Evolutionary conservation across 2,888 invertebrate genomes (phyloP).

Genomic region (Drosophila robusta): DNA sequence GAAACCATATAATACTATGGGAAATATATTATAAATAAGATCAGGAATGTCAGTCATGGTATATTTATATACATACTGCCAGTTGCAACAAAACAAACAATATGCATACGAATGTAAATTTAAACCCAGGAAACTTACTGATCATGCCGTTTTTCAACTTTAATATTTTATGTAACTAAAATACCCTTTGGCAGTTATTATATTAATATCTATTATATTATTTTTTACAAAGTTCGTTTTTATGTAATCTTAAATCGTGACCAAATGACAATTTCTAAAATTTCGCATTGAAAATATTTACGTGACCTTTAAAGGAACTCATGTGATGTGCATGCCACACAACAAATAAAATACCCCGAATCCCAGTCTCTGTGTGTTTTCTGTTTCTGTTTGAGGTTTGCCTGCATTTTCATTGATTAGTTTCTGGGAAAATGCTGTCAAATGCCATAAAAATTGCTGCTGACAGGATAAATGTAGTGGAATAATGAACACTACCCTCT

Average conservation of each 20-base stretch:
- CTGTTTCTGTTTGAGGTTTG: conserved; percentile 14
- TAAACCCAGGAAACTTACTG: too few relatives aligned
- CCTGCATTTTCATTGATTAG: conserved; percentile 29
- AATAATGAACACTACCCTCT: conserved; percentile 18
- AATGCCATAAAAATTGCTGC: conserved; percentile 48
- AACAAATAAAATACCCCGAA: conserved; percentile 1
- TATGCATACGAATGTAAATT: too few relatives aligned
- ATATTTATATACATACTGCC: too few relatives aligned
- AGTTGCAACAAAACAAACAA: too few relatives aligned
- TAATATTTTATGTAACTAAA: neutral
- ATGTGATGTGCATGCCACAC: neutral
- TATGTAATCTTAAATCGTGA: conserved; percentile 28
- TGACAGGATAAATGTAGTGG: conserved; percentile 60
- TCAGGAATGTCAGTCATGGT: neutral
- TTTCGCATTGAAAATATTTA: conserved; percentile 6
- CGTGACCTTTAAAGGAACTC: conserved; percentile 43
- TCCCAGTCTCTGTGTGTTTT: neutral
- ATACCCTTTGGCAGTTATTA: neutral
- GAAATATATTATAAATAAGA: neutral
- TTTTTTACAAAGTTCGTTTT: conserved; percentile 1
- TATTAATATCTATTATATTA: neutral
- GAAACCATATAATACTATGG: neutral
- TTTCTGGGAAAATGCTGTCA: conserved; percentile 51
- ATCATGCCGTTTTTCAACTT: neutral
- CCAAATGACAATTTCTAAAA: conserved; percentile 14